A percentile compares a stretch with the other conserved stretches of the same genome.
These are phyloP conservation scores for Atherinosoma microstoma DNA, from an alignment of 2,797 vertebrate genomes.

Conservation along the genomic window DNA sequence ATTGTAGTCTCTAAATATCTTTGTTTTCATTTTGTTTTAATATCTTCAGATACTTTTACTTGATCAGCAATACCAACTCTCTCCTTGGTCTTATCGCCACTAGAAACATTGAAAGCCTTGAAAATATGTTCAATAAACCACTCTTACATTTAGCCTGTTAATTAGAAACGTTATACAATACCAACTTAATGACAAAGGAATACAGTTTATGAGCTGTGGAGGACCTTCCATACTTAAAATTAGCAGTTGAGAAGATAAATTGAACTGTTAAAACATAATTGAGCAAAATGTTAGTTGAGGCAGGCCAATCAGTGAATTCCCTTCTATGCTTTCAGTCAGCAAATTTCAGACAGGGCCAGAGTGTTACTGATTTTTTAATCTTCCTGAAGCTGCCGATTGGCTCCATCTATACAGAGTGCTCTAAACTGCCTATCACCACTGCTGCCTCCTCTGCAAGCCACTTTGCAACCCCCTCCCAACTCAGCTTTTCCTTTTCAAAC, in stretches of 20 bases:
- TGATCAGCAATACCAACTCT: background rate
- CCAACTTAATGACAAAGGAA: background rate
- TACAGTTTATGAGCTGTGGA: background rate
- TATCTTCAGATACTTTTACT: background rate
- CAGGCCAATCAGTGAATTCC: background rate
- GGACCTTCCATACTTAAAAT: background rate
- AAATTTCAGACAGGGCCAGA: background rate
- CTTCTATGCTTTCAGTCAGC: background rate
- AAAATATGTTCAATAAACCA: background rate
- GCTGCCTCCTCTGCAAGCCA: background rate
- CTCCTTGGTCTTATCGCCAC: too few species aligned
- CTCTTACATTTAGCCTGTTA: background rate
- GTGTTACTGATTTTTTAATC: background rate
- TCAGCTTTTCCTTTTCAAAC: slow-evolving; percentile 20
- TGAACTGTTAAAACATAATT: background rate
- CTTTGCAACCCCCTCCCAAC: slow-evolving; percentile 4
- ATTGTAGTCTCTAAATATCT: background rate
- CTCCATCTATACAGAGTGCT: background rate
- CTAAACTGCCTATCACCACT: background rate
- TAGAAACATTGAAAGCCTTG: background rate
- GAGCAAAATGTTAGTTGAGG: background rate
- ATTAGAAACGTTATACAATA: background rate
- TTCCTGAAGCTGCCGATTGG: background rate
- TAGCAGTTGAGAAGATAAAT: background rate
- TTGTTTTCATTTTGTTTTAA: background rate